Base-by-base conservation (phyloP, 2,888 invertebrate species). In the Lycocerus yunnanus region DNA sequence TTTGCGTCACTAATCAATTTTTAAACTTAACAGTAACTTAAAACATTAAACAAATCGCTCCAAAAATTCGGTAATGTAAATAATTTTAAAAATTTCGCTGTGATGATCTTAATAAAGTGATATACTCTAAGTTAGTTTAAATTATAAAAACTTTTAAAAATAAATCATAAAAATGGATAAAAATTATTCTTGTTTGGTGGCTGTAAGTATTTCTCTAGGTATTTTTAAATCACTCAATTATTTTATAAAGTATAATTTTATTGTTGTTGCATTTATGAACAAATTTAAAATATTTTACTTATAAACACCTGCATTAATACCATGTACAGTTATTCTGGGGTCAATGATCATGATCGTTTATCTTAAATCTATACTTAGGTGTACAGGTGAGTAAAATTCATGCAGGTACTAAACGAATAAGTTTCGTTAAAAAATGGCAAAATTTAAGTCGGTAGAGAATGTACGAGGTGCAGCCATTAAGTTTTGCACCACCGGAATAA, bases 271-370 rank as follows among this genome's bases (percentile, higher is more conserved):
- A 43, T 43, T 43, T 66, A 58, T 59, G 67, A 63, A 74, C 58
- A 69, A 70, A 71, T 71, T 77, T 71, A 58, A 75, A 76, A 78
- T 72, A 75, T 72, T 75, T 77, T 75, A 81, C 82, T 80, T 80
- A 77, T 78, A 78, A 82, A 81, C 61, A 20, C 84, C 84, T 82
- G 82, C 83, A 84, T 83, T 79, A 79, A 81, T 82, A 80, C 77
- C 72, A 77, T 81, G 84, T 84, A 86, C 86, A 85, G 86, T 86
- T 84, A 84, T 82, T 70, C 70, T 81, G 83, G 82, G 86, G 86
- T 86, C 86, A 86, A 86, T 83, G 86, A 84, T 85, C 84, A 85
- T 79, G 79, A 83, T 78, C 80, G 77, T 77, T 80, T 79, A 74
- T 73, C 73, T 72, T 76, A 76, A 68, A 68, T 63, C 61, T 63